Evolutionary conservation across 2,888 invertebrate genomes (phyloP).

Genomic region (Bugulina stolonifera): DNA sequence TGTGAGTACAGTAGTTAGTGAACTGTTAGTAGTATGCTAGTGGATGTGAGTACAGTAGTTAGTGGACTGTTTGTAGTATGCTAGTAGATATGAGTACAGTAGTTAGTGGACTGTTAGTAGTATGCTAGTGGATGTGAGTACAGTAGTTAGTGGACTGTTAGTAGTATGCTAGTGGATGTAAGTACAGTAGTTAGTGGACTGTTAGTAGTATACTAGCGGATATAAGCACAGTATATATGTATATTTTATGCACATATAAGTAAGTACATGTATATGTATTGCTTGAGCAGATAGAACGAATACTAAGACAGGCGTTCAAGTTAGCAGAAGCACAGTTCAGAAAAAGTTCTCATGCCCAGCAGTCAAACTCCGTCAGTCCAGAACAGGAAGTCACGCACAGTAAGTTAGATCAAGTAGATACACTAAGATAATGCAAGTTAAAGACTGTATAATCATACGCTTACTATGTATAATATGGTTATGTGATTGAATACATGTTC

Average conservation of each 20-base stretch:
- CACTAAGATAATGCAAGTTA: too few species aligned
- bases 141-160: neutral
- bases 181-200: neutral
- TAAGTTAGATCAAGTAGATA: too few species aligned
- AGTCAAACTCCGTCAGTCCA: slow-evolving; percentile 60
- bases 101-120: neutral
- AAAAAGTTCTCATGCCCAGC: slow-evolving; percentile 73
- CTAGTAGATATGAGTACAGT: neutral
- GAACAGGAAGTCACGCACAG: slow-evolving; percentile 70
- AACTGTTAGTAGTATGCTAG: neutral
- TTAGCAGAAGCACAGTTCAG: slow-evolving; percentile 74
- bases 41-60: neutral
- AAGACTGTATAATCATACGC: too few species aligned
- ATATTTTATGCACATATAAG: neutral
- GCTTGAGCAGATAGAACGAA: slow-evolving; percentile 63
- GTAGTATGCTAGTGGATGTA: neutral
- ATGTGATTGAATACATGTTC: too few species aligned
- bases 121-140: neutral
- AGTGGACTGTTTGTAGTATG: neutral
- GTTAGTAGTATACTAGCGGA: neutral
- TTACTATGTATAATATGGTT: too few species aligned
- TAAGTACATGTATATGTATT: neutral
- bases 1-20: neutral
- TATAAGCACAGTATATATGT: neutral
- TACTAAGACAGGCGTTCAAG: slow-evolving; percentile 74